These are phyloP conservation scores for Caradrina kadenii DNA, from an alignment of 2,888 invertebrate genomes.

Conservation along the genomic window DNA sequence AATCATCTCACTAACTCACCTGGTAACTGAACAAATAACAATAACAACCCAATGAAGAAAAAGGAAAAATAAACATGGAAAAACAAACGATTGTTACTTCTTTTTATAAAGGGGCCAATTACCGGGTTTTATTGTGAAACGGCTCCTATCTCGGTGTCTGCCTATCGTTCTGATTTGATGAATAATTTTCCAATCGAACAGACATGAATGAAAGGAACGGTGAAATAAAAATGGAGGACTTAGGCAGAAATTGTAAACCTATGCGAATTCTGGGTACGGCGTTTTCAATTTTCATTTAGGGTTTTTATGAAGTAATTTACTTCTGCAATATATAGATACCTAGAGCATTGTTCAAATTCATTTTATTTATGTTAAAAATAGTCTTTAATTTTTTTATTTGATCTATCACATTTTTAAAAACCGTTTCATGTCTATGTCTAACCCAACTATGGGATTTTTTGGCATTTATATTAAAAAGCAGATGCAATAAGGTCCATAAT, in stretches of 20 bases:
- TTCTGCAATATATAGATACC: no score
- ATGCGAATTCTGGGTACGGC: not conserved
- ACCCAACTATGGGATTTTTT: no score
- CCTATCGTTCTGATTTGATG: conserved; percentile 79
- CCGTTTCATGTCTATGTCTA: no score
- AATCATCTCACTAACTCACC: conserved; percentile 20
- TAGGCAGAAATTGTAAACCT: conserved; percentile 18
- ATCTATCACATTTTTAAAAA: no score
- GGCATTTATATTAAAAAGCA: no score
- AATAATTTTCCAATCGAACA: conserved; percentile 82
- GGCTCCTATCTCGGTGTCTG: conserved; percentile 63
- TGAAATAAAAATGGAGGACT: conserved; percentile 64
- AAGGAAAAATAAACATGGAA: conserved; percentile 46
- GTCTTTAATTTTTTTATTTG: no score
- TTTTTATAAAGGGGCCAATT: conserved; percentile 77
- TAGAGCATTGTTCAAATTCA: no score
- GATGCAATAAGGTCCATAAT: conserved; percentile 8
- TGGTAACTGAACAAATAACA: conserved; percentile 42
- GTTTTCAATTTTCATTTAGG: not conserved
- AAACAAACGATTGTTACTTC: conserved; percentile 50
- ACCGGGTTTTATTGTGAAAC: conserved; percentile 73
- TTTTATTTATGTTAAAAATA: no score
- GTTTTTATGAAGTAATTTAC: no score
- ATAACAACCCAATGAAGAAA: conserved; percentile 35
- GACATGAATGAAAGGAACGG: conserved; percentile 64